A percentile compares a stretch with the other conserved stretches of the same genome.
These are phyloP conservation scores for Rhabdornis inornatus DNA, from an alignment of 2,113 vertebrate genomes.

Conservation along the genomic window DNA sequence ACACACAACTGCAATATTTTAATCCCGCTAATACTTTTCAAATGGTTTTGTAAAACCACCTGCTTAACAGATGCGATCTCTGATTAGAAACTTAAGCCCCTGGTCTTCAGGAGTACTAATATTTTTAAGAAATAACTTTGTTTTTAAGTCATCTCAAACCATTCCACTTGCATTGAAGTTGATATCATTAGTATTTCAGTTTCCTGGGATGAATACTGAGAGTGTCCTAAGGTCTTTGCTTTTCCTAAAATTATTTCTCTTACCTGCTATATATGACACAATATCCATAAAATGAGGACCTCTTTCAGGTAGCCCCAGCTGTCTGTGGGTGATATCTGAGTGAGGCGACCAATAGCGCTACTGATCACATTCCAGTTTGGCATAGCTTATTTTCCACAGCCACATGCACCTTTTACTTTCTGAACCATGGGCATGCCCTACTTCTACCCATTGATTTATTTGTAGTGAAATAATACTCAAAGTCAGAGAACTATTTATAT, in stretches of 20 bases:
- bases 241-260: neutral
- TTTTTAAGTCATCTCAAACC: neutral
- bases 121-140: neutral
- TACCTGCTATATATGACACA: neutral
- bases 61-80: constrained; percentile 23
- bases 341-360: neutral
- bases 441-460: neutral
- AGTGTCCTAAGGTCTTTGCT: neutral
- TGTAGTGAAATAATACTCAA: neutral
- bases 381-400: neutral
- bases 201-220: neutral
- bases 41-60: neutral
- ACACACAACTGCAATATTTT: neutral
- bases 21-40: constrained; percentile 14
- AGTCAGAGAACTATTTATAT: neutral
- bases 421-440: neutral
- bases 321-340: neutral
- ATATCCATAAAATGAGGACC: neutral
- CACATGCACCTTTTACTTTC: neutral
- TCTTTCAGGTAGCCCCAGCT: neutral
- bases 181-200: neutral
- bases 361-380: neutral
- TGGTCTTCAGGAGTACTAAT: neutral
- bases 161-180: neutral
- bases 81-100: neutral